These are phyloP conservation scores for Caenorhabditis inopinata DNA, from an alignment of 1,140 invertebrate species.

Conservation along the genomic window DNA sequence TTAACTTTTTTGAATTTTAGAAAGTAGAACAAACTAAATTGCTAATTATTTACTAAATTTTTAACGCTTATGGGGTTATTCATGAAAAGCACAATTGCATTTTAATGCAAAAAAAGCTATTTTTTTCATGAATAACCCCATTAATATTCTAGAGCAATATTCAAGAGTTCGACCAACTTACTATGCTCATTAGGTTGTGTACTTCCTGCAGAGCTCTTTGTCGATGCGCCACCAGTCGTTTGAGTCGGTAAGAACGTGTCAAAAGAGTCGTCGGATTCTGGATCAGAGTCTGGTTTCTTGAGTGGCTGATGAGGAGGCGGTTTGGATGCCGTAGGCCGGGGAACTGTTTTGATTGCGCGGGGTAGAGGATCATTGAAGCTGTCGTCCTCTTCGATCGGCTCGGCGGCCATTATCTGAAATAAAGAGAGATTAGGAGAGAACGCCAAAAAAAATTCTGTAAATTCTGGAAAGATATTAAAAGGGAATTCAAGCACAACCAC, in stretches of 20 bases:
- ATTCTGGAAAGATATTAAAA: too few species aligned
- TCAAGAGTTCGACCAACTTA: not conserved
- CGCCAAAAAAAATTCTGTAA: too few species aligned
- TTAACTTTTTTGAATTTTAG: too few species aligned
- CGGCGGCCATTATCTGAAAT: not conserved
- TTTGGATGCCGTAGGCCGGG: not conserved
- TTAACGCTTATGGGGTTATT: too few species aligned
- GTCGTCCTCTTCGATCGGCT: constrained; percentile 18
- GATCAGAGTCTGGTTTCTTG: not conserved
- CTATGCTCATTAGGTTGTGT: not conserved
- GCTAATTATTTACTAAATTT: too few species aligned
- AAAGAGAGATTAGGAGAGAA: not conserved
- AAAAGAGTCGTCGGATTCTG: not conserved
- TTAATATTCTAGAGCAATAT: not conserved
- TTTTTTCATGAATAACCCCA: too few species aligned
- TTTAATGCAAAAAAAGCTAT: too few species aligned
- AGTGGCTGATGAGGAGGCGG: not conserved
- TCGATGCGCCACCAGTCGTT: not conserved
- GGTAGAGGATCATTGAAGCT: not conserved
- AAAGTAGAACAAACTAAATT: too few species aligned
- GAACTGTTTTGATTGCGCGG: not conserved
- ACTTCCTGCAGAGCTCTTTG: not conserved
- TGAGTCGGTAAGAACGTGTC: not conserved
- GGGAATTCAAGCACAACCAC: too few species aligned
- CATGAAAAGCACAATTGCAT: too few species aligned